A percentile compares a stretch with the other conserved stretches of the same genome.
Evolutionary conservation across 2,113 vertebrate species (phyloP).

Genomic region (Acrocephalus kingi): DNA sequence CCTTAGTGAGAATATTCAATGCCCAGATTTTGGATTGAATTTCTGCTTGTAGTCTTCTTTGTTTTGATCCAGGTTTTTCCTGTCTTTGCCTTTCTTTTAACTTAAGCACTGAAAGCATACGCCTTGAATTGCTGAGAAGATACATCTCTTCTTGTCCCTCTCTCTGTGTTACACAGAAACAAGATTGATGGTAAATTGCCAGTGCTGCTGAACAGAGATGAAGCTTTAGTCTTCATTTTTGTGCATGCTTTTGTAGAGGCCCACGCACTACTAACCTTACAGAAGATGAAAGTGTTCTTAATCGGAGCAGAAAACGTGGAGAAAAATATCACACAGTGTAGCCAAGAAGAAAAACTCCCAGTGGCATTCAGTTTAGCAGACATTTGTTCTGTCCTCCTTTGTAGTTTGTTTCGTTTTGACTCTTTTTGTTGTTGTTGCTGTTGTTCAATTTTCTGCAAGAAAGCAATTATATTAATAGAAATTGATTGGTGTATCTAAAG

Average conservation of each 20-base stretch:
- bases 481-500: constrained; percentile 28
- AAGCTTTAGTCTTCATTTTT: constrained; percentile 39
- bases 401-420: neutral
- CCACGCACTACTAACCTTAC: neutral
- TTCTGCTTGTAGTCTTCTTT: neutral
- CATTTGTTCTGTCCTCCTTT: constrained; percentile 8
- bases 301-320: neutral
- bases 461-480: constrained; percentile 40
- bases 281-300: constrained; percentile 49
- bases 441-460: constrained; percentile 43
- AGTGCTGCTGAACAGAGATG: neutral
- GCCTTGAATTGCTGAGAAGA: neutral
- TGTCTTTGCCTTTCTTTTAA: neutral
- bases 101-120: neutral
- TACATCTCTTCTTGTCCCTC: neutral
- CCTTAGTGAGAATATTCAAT: neutral
- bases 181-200: constrained; percentile 28
- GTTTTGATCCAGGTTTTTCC: neutral
- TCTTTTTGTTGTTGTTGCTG: neutral
- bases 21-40: neutral
- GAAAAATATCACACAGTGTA: constrained; percentile 32
- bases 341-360: constrained; percentile 18
- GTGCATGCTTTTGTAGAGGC: neutral
- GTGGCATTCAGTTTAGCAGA: neutral
- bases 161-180: neutral